These are phyloP conservation scores for Escarpia spicata DNA, from an alignment of 2,888 invertebrate genomes.

Conservation along the genomic window DNA sequence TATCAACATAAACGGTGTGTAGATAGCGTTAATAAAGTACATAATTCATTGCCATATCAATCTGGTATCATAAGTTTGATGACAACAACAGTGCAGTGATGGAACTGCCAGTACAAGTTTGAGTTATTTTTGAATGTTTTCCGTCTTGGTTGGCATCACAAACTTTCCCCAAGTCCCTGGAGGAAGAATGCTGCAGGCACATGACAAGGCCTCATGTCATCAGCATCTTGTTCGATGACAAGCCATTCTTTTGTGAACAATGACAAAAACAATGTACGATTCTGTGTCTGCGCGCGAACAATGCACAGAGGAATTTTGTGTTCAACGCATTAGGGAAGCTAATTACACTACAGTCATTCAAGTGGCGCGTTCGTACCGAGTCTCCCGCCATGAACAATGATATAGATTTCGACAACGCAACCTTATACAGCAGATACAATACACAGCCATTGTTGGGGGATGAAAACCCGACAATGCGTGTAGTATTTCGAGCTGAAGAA, in stretches of 20 bases:
- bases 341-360: slow-evolving; percentile 1
- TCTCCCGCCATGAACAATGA: neutral
- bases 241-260: neutral
- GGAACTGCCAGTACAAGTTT: neutral
- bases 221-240: neutral
- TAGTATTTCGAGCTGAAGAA: slow-evolving; percentile 6
- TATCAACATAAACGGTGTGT: neutral
- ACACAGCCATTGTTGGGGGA: neutral
- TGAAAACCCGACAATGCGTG: neutral
- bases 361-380: neutral
- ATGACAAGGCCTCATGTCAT: neutral
- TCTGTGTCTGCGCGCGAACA: neutral
- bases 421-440: neutral
- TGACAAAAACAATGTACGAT: slow-evolving; percentile 13
- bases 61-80: neutral
- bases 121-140: neutral
- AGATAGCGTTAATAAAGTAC: neutral
- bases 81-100: neutral
- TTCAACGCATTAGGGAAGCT: neutral
- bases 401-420: neutral
- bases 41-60: neutral
- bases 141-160: neutral
- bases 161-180: neutral
- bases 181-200: neutral
- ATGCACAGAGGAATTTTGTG: neutral